A percentile compares a stretch with the other conserved stretches of the same genome.
Evolutionary conservation across 2,797 vertebrate genomes (phyloP).

Genomic region (Bradypodion pumilum): DNA sequence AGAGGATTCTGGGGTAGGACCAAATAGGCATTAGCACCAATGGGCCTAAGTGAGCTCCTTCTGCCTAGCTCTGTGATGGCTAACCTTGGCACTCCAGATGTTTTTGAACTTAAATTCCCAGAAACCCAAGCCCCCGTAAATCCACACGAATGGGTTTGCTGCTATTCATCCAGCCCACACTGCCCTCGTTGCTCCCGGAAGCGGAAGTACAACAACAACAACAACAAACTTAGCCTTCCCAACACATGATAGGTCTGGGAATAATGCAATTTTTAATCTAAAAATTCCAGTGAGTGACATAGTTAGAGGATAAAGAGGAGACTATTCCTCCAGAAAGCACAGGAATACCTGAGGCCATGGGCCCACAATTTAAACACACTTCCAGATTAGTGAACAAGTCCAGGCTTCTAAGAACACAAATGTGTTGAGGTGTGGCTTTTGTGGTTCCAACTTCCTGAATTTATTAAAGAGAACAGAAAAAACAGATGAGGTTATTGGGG

Average conservation of each 20-base stretch:
- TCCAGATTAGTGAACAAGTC: background rate
- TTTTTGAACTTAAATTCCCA: too few relatives aligned
- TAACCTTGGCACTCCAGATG: too few relatives aligned
- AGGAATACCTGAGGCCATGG: background rate
- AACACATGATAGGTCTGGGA: background rate
- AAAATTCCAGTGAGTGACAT: background rate
- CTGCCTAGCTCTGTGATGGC: too few relatives aligned
- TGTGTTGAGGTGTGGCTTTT: background rate
- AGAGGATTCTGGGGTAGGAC: background rate
- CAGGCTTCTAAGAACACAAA: background rate
- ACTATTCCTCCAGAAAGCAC: background rate
- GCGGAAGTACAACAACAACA: too few relatives aligned
- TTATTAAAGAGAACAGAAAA: background rate
- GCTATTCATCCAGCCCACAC: too few relatives aligned
- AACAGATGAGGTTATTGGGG: background rate
- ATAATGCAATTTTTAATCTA: background rate
- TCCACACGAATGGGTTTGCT: too few relatives aligned
- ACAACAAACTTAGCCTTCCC: too few relatives aligned
- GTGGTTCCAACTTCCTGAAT: background rate
- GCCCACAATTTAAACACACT: background rate
- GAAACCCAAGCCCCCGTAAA: too few relatives aligned
- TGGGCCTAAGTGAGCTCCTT: too few relatives aligned
- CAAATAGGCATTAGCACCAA: background rate
- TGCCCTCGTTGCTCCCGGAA: too few relatives aligned
- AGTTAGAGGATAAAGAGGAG: background rate